Base-by-base conservation (phyloP, 2,113 vertebrate species). In the Burhinus oedicnemus region DNA sequence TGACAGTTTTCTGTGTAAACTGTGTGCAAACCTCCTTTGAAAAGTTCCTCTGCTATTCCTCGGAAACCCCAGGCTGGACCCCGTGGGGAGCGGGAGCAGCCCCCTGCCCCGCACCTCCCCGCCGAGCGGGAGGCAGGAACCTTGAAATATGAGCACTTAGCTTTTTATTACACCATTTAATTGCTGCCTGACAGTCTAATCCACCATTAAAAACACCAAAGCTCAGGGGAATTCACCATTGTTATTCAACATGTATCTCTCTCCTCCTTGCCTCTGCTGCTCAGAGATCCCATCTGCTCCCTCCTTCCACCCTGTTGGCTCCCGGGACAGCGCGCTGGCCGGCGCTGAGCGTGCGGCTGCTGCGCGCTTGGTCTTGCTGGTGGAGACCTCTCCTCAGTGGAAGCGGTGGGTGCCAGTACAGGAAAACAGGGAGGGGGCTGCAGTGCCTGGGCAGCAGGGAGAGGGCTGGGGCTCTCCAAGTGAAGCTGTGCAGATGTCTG, bases 121-220 rank as follows among this genome's bases (percentile, higher is more conserved):
- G 2, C 69, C 1, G 15, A 1, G 55, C 30, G 22, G 61, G 66
- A 96, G 90, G 89, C 93, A 94, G 89, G 57, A 76, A 42, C 89
- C 81, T 96, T 93, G 96, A 95, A 96, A 96, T 92, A 95, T 0
- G 61, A 97, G 94, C 94, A 91, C 93, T 96, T 95, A 90, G 90
- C 93, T 95, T 96, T 96, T 97, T 97, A 97, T 95, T 95, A 91
- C 88, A 72, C 74, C 93, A 49, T 97, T 97, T 97, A 97, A 96
- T 97, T 97, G 96, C 95, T 89, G 96, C 90, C 90, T 96, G 95
- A 93, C 91, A 92, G 91, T 89, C 86, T 94, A 91, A 96, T 96
- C 96, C 95, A 84, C 86, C 82, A 88, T 87, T 94, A 94, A 83
- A 94, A 96, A 93, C 93, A 88, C 82, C 83, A 82, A 87, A 91